Evolutionary conservation across 2,113 vertebrate genomes (phyloP).

Genomic region (Xiphias gladius): DNA sequence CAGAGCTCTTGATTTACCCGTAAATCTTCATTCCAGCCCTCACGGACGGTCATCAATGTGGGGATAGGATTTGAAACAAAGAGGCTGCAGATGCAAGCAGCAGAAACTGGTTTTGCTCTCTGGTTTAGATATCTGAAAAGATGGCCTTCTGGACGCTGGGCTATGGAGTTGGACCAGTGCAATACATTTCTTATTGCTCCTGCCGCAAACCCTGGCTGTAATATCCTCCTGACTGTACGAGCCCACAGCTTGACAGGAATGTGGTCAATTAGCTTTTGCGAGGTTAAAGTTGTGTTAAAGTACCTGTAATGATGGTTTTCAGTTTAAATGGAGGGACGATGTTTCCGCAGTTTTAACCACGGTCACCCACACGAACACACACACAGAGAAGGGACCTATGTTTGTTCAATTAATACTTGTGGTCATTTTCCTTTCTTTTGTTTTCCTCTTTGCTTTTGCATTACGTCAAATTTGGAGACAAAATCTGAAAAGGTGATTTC

Average conservation of each 20-base stretch:
- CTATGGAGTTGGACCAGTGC: background rate
- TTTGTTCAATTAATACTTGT: conserved; percentile 54
- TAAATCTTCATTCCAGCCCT: background rate
- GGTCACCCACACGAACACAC: background rate
- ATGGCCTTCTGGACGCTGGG: too few relatives aligned
- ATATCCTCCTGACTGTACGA: too few relatives aligned
- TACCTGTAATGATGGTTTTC: too few relatives aligned
- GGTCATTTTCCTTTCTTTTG: conserved; percentile 59
- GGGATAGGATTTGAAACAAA: background rate
- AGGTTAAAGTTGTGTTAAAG: background rate
- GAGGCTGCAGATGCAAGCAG: background rate
- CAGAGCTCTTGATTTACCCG: background rate
- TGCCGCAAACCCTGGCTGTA: too few relatives aligned
- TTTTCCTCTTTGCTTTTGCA: conserved; percentile 71
- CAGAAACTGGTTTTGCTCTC: background rate
- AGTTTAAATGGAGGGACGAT: background rate
- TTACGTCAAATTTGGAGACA: conserved; percentile 77
- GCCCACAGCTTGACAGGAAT: too few relatives aligned
- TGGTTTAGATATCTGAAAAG: too few relatives aligned
- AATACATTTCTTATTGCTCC: too few relatives aligned
- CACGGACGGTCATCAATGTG: background rate
- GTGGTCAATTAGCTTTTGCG: background rate
- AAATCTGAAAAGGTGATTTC: conserved; percentile 84
- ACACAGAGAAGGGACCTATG: background rate
- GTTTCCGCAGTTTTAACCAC: background rate